Evolutionary conservation across 2,113 vertebrate species (phyloP).

Genomic region (Athene cunicularia): DNA sequence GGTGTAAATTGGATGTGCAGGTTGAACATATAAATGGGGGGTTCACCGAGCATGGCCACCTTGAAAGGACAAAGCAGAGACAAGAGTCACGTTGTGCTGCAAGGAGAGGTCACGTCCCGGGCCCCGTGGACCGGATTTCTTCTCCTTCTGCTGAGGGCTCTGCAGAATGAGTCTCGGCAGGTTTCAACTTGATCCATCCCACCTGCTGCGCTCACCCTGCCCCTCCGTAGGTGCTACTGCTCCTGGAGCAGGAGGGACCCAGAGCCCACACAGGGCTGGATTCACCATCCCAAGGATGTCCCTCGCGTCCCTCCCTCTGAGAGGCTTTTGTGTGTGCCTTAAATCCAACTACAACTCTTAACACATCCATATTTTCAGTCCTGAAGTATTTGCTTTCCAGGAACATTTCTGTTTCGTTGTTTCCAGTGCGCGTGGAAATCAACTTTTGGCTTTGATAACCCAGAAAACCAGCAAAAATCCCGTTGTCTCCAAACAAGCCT

Average conservation of each 20-base stretch:
- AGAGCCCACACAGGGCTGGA: background rate
- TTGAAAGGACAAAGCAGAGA: background rate
- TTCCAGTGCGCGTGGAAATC: background rate
- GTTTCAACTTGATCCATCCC: background rate
- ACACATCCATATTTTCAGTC: rapidly evolving
- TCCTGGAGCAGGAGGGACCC: background rate
- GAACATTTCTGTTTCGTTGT: background rate
- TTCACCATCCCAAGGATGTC: background rate
- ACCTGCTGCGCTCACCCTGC: background rate
- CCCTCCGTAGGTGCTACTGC: rapidly evolving
- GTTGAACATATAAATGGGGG: rapidly evolving
- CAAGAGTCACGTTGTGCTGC: background rate
- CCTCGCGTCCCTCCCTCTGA: background rate
- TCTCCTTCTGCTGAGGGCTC: background rate
- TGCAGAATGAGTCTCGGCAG: background rate
- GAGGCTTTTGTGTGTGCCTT: background rate
- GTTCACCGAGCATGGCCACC: rapidly evolving
- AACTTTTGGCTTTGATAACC: background rate
- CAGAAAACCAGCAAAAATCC: background rate
- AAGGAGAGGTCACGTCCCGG: rapidly evolving
- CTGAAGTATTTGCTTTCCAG: background rate
- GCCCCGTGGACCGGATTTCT: background rate
- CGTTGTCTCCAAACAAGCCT: background rate
- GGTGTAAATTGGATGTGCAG: background rate
- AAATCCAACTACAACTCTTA: background rate